Base-by-base conservation (phyloP, 2,888 invertebrate species). In the Euplexia lucipara region DNA sequence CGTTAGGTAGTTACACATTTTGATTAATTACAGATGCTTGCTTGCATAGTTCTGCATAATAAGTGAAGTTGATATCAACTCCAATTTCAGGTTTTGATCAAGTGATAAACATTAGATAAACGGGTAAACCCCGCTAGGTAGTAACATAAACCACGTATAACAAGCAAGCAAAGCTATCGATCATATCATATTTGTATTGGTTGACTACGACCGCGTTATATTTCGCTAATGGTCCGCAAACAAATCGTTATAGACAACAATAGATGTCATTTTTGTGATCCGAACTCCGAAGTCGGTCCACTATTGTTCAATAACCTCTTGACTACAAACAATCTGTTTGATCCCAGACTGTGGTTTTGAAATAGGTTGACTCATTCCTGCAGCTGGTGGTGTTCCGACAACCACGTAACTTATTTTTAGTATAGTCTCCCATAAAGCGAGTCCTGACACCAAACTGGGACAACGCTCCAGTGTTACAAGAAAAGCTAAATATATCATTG, bases 211-310 rank as follows among this genome's bases (percentile, higher is more conserved):
- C 26, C 54, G 54, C 52, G 56, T 71, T 58, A 67, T 71, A 68
- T 70, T 71, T 73, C 62, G 53, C 66, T 83, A 81, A 75, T 77
- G 75, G 78, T 74, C 39, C 57, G 49, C 73, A 79, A 83, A 81
- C 73, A 71, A 70, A 63, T 72, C 57, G 71, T 72, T 77, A 81
- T 45, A 62, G 39, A 66, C 54, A 57, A 62, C 64, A 53, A 65
- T 56, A 30, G 41, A 56, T 57, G 54, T 45, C 49, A 67, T 62
- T 49, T 79, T 62, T 56, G 30, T 54, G 26, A 45, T 54, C 32
- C 54, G 34, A 47, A 59, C 42, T 54, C 32, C 54, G 34, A 47
- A 59, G 52, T 37, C 42, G 32, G 10, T 37, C 42, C 34, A 44
- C 58, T 34, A 42, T 63, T 53, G 63, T 62, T 49, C 42, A 37